phyloP scores from a whole-genome alignment of 2,113 vertebrate species.

The Eublepharis macularius region DNA sequence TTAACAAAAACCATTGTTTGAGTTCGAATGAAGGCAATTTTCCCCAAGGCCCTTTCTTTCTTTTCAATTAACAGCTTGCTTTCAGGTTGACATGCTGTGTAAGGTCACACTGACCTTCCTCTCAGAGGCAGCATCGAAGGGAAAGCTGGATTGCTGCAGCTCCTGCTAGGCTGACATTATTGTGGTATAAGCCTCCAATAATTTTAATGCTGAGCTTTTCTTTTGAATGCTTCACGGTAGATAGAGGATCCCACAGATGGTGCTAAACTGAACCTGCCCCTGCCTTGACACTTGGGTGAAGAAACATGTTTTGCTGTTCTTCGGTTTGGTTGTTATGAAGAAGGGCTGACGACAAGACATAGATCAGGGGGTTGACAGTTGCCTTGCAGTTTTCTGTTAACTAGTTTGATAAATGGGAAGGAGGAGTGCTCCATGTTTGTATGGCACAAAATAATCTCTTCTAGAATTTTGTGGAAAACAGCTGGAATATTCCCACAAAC shows the following conservation, averaged over 20 bases:
- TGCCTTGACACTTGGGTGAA: background rate
- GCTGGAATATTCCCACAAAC: background rate
- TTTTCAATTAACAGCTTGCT: slow-evolving; percentile 5
- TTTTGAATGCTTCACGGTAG: background rate
- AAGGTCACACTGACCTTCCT: background rate
- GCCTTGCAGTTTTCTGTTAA: slow-evolving; percentile 7
- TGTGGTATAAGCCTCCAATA: background rate
- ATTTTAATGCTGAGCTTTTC: slow-evolving; percentile 17
- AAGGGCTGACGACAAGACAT: background rate
- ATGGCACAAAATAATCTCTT: background rate
- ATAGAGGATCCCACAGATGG: background rate
- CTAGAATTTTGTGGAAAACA: background rate
- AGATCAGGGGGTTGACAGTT: background rate
- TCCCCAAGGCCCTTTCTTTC: background rate
- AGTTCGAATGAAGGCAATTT: background rate
- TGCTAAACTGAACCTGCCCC: slow-evolving; percentile 18
- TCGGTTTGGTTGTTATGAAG: background rate
- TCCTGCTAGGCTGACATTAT: background rate
- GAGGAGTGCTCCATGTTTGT: background rate
- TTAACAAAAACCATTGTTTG: background rate
- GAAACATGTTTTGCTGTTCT: background rate
- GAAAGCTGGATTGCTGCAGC: background rate
- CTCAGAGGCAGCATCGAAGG: background rate
- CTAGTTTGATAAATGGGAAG: background rate
- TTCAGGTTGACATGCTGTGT: background rate